Conservation (phyloP, 2,113 vertebrate genomes). For the Trochalopteron elliotii region DNA sequence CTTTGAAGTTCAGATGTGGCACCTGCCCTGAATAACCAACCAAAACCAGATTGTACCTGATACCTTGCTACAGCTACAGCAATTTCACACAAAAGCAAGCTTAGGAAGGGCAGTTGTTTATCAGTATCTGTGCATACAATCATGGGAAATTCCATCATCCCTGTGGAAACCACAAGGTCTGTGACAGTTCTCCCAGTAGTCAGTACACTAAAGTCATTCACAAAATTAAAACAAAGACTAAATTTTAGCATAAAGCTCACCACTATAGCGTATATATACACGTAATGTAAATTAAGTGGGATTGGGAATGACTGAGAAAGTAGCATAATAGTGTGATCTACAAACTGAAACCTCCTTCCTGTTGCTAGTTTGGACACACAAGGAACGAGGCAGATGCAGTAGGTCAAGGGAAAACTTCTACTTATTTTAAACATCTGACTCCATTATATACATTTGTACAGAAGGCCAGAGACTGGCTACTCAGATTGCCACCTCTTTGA, state of each 20-base stretch:
- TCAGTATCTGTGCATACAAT: neutral
- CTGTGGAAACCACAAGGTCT: neutral
- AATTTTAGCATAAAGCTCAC: neutral
- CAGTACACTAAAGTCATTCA: neutral
- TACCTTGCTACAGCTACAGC: neutral
- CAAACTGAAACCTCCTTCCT: neutral
- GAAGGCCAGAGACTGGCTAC: no score
- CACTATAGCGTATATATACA: neutral
- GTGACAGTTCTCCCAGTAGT: neutral
- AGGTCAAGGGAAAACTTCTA: no score
- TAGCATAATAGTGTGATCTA: rapidly evolving
- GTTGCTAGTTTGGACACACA: no score
- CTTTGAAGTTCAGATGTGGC: neutral
- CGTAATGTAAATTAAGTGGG: neutral
- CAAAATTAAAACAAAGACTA: neutral
- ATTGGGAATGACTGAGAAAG: neutral
- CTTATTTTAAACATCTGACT: no score
- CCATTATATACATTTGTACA: no score
- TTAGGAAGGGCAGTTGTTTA: neutral
- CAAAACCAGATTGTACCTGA: neutral
- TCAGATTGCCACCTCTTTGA: no score
- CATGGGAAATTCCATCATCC: neutral
- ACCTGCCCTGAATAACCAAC: neutral
- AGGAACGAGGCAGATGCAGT: no score
- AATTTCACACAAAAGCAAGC: neutral